Evolutionary conservation across 1,140 invertebrate genomes (phyloP), one percentile per base, ranked within the genome.

Genomic region (Zaprionus vittiger): DNA sequence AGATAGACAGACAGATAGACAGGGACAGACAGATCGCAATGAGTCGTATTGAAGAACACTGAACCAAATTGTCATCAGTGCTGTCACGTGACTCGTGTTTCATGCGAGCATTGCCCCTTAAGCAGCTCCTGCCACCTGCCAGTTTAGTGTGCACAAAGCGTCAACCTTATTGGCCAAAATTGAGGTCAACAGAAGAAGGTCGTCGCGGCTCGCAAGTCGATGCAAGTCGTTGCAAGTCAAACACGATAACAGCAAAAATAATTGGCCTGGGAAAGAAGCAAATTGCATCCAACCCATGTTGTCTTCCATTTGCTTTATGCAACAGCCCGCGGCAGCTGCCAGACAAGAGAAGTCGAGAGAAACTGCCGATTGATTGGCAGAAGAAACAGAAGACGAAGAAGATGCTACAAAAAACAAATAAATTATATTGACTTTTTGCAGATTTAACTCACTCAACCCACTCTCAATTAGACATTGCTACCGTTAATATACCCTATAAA

Each of bases 131-230:
- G 63, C 54, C 24, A 74, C 72, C 72, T 74, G 72, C 66, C 66
- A 73, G 63, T 55, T 73, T 47, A 17, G 62, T 75, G 73, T 75
- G 61, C 34, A 60, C 63, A 65, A 67, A 68, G 54, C 17, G 59
- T 26, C 69, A 83, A 74, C 82, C 82, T 81, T 85, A 85, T 81
- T 85, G 83, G 83, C 79, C 83, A 49, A 79, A 83, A 87, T 87
- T 87, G 84, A 68, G 83, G 83, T 89, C 83, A 87, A 62, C 84
- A 56, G 63, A 83, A 89, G 85, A 89, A 87, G 84, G 84, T 87
- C 83, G 84, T 47, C 38, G 17, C 62, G 56, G 55, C 55, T 64
- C 22, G 61, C 61, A 76, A 64, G 59, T 70, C 67, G 20, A 71
- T 63, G 52, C 60, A 63, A 37, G 26, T 31, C 60, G 60, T 38